Evolutionary conservation across 1,140 invertebrate species (phyloP).

Genomic region (Diabrotica virgifera): DNA sequence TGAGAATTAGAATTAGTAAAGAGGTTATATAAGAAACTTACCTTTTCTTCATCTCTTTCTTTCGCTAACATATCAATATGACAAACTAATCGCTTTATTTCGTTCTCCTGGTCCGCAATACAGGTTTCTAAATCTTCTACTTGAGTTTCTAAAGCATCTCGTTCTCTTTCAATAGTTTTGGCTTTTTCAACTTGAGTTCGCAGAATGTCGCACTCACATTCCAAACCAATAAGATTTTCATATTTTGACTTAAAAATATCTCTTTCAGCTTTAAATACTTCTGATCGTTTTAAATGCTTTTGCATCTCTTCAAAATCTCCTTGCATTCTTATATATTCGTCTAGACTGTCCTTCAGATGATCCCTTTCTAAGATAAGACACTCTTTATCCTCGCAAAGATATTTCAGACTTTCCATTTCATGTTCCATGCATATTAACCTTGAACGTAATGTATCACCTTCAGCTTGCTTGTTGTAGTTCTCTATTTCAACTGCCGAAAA

Average conservation of each 20-base stretch:
- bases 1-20: background rate
- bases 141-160: slow-evolving; percentile 35
- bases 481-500: slow-evolving; percentile 27
- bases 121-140: slow-evolving; percentile 38
- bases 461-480: slow-evolving; percentile 22
- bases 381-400: slow-evolving; percentile 38
- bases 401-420: slow-evolving; percentile 32
- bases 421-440: slow-evolving; percentile 33
- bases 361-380: slow-evolving; percentile 35
- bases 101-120: slow-evolving; percentile 45
- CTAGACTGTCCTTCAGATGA: slow-evolving; percentile 33
- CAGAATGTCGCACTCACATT: slow-evolving; percentile 37
- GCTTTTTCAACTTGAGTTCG: slow-evolving; percentile 32
- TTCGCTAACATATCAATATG: slow-evolving; percentile 42
- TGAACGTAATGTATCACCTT: slow-evolving; percentile 26
- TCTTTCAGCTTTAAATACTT: slow-evolving; percentile 38
- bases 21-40: slow-evolving; percentile 19
- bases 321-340: slow-evolving; percentile 38
- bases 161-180: slow-evolving; percentile 34
- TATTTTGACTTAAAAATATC: slow-evolving; percentile 41
- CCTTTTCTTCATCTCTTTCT: slow-evolving; percentile 40
- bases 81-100: slow-evolving; percentile 41
- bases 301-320: slow-evolving; percentile 38
- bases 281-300: slow-evolving; percentile 36
- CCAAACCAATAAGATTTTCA: slow-evolving; percentile 34